Base-by-base conservation (phyloP, 2,113 vertebrate species). In the Seriola aureovittata region DNA sequence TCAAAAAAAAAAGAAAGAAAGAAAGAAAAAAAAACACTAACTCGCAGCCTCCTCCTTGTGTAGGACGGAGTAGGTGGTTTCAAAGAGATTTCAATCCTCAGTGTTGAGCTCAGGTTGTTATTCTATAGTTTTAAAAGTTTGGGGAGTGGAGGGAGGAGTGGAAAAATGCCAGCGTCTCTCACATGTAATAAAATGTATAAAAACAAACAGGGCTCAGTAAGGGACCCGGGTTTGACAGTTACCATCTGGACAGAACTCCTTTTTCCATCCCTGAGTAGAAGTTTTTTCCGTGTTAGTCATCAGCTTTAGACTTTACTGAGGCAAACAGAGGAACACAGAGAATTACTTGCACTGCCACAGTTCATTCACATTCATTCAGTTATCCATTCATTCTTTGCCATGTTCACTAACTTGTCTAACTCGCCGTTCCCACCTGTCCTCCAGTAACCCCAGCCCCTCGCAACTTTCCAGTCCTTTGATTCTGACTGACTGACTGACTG, bases 21-120 rank as follows among this genome's bases (percentile, higher is more conserved):
- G 66, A 19, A 62, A 58, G 34, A 19, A 67, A 19, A 4, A 70
- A 19, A 62, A 58, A 40, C 58, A 44, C 12, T 17, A 21, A 55
- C 36, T 38, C 69, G 32, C 74, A 60, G 66, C 76, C 69, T 63
- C 78, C 44, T 68, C 55, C 48, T 71, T 40, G 57, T 46, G 68
- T 75, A 69, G 66, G 67, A 68, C 58, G 65, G 65, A 72, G 81
- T 72, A 80, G 81, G 78, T 50, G 82, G 75, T 54, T 75, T 77
- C 71, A 85, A 62, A 87, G 67, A 80, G 63, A 68, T 78, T 63
- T 23, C 70, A 55, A 21, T 58, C 73, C 64, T 71, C 63, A 52
- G 63, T 11, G 1, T 67, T 29, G 40, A 70, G 44, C 66, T 66
- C 59, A 34, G 38, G 13, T 77, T 65, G 63, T 74, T 69, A 63